phyloP scores from a whole-genome alignment of 2,797 vertebrate species.

The Manis crassicaudata region DNA sequence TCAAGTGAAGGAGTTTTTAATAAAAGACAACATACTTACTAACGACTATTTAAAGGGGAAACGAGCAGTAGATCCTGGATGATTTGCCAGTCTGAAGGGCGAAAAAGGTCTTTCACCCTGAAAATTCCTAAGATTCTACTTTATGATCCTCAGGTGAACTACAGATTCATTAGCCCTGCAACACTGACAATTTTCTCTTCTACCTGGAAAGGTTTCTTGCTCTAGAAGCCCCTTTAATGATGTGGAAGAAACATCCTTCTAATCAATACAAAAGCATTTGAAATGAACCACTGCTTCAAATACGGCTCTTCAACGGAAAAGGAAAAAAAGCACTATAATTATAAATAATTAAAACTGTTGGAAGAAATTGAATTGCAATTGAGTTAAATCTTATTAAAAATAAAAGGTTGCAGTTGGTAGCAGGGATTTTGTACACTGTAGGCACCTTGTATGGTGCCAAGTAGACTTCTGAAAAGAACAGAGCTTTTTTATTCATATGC shows the following conservation, averaged over 20 bases:
- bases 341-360: constrained; percentile 51
- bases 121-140: background rate
- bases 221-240: background rate
- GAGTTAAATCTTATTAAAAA: constrained; percentile 16
- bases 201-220: background rate
- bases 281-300: constrained; percentile 21
- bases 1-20: background rate
- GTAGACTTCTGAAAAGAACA: background rate
- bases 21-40: constrained; percentile 14
- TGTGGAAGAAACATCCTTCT: constrained; percentile 34
- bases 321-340: background rate
- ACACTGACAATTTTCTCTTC: background rate
- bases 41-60: constrained; percentile 10
- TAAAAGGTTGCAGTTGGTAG: constrained; percentile 12
- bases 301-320: constrained; percentile 25
- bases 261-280: constrained; percentile 41
- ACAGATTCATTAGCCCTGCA: background rate
- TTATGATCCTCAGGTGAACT: background rate
- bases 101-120: background rate
- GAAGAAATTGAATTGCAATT: constrained; percentile 36
- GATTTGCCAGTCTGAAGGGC: background rate
- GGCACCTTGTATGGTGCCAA: background rate
- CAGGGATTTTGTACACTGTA: background rate
- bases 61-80: background rate
- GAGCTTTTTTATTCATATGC: background rate